A percentile compares a stretch with the other conserved stretches of the same genome.
These are phyloP conservation scores for Leptosomus discolor DNA, from an alignment of 2,113 vertebrate genomes.

Conservation along the genomic window DNA sequence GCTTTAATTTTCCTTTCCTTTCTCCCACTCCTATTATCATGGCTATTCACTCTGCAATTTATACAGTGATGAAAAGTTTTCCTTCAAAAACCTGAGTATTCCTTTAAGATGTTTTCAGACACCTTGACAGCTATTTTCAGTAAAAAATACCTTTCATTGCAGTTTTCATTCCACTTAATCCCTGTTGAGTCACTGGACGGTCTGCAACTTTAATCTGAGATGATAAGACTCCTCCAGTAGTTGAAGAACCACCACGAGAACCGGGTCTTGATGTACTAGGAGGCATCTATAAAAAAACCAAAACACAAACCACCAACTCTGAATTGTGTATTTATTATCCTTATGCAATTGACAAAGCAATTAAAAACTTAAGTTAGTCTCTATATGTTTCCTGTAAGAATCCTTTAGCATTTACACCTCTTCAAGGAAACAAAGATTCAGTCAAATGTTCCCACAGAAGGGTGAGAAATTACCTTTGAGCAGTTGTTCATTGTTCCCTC, in stretches of 20 bases:
- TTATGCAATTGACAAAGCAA: background rate
- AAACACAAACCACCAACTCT: background rate
- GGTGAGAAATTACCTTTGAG: background rate
- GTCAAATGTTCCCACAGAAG: background rate
- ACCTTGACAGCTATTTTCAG: background rate
- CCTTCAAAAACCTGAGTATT: background rate
- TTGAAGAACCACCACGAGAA: slow-evolving; percentile 73
- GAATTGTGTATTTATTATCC: background rate
- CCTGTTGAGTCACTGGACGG: slow-evolving; percentile 95
- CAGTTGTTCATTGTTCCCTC: background rate
- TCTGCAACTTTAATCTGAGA: slow-evolving; percentile 94
- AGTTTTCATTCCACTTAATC: slow-evolving; percentile 96
- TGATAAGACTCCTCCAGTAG: slow-evolving; percentile 81
- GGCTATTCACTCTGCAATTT: background rate
- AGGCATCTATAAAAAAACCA: slow-evolving; percentile 75
- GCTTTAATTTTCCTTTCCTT: background rate
- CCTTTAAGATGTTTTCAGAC: background rate
- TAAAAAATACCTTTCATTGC: slow-evolving; percentile 84
- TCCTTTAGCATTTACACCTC: background rate
- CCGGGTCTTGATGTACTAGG: slow-evolving; percentile 83
- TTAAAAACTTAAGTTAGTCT: background rate
- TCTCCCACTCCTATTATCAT: background rate
- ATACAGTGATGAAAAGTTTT: background rate
- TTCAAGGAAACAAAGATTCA: background rate
- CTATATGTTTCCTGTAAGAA: background rate